Evolutionary conservation across 1,140 invertebrate genomes (phyloP).

Genomic region (Mactra quadrangularis): DNA sequence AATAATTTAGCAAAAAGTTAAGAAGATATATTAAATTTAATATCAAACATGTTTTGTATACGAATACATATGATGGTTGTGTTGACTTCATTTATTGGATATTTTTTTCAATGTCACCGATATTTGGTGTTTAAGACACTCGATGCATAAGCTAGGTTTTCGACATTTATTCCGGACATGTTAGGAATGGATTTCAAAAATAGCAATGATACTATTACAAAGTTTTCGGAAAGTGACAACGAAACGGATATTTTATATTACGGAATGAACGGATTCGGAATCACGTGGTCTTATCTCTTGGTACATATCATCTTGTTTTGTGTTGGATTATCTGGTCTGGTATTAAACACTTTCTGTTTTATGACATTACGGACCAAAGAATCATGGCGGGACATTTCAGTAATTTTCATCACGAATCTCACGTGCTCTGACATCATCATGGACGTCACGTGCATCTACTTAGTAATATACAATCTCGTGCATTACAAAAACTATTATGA

Average conservation of each 20-base stretch:
- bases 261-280: conserved; percentile 31
- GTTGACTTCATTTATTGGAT: too few species aligned
- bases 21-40: too few species aligned
- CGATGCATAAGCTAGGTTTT: too few species aligned
- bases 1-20: too few species aligned
- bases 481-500: conserved; percentile 45
- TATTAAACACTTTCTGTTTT: conserved; percentile 1
- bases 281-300: conserved; percentile 2
- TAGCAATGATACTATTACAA: too few species aligned
- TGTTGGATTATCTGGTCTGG: not conserved
- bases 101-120: too few species aligned
- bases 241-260: not conserved
- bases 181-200: too few species aligned
- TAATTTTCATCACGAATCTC: conserved; percentile 30
- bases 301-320: not conserved
- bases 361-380: conserved; percentile 1
- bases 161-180: too few species aligned
- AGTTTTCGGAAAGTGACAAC: too few species aligned
- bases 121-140: too few species aligned
- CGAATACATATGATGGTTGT: too few species aligned
- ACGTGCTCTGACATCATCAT: conserved; percentile 17
- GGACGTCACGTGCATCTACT: conserved; percentile 8
- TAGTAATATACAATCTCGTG: conserved; percentile 19
- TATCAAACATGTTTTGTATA: too few species aligned
- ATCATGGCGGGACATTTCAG: conserved; percentile 8